Evolutionary conservation across 2,888 invertebrate genomes (phyloP), one percentile per base, ranked within the genome.

Genomic region (Oithona nana): DNA sequence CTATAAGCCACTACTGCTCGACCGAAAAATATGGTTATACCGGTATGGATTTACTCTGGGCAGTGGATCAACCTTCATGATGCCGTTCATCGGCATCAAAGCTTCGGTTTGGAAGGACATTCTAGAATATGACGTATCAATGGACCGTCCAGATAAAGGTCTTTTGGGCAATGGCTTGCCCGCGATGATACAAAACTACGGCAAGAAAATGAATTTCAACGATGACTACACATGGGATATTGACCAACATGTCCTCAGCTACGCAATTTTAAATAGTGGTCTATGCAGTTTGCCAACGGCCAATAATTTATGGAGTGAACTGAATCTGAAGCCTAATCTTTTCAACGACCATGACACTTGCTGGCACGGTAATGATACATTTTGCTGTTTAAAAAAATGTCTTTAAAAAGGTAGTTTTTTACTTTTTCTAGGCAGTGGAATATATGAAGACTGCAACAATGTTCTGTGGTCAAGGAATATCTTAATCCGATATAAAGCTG

Each of bases 361-460:
- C 24, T 61, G 61, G 61, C 61, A 61, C 28, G 61, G 61, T n/a
- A n/a, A n/a, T n/a, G n/a, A n/a, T n/a, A n/a, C n/a, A n/a, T n/a
- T n/a, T n/a, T n/a, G n/a, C n/a, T n/a, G n/a, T n/a, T n/a, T n/a
- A n/a, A n/a, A n/a, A n/a, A n/a, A n/a, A n/a, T n/a, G n/a, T n/a
- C n/a, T n/a, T n/a, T n/a, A n/a, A n/a, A n/a, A n/a, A n/a, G n/a
- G n/a, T n/a, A n/a, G n/a, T n/a, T n/a, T n/a, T n/a, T n/a, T n/a
- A n/a, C n/a, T n/a, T n/a, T n/a, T n/a, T n/a, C n/a, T n/a, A n/a
- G n/a, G n/a, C n/a, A 29, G 54, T 4, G 61, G 61, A 29, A 54
- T 54, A 26, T 61, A 30, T 24, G 61, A 61, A 8, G 61, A 61
- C 28, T 61, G 61, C 52, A 61, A 61, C 30, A 61, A 61, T 31